Percentiles rank a stretch among this genome's conserved stretches.
These are phyloP conservation scores for Cathartes aura DNA, from an alignment of 2,113 vertebrate species.

Conservation along the genomic window DNA sequence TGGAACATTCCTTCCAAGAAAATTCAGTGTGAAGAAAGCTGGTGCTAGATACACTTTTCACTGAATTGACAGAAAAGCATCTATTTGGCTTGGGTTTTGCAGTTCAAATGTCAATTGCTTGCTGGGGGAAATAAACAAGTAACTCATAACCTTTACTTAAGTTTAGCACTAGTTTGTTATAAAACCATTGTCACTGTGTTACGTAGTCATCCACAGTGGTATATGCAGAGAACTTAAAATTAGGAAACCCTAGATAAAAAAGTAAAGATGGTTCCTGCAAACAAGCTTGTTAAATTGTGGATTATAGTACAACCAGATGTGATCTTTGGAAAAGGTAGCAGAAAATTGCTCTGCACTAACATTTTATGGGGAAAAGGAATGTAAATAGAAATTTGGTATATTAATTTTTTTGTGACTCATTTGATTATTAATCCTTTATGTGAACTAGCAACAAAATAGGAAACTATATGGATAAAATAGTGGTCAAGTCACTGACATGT, in stretches of 20 bases:
- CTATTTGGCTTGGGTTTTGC: background rate
- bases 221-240: background rate
- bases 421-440: background rate
- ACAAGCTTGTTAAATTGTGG: background rate
- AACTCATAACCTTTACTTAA: background rate
- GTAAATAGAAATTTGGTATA: background rate
- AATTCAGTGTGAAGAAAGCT: background rate
- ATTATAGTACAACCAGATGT: background rate
- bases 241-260: background rate
- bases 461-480: background rate
- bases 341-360: background rate
- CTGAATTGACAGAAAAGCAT: background rate
- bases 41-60: background rate
- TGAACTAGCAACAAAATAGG: background rate
- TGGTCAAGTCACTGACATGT: background rate
- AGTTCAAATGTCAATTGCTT: background rate
- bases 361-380: background rate
- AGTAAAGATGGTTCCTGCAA: background rate
- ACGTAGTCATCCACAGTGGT: fast-evolving
- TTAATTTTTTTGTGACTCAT: background rate
- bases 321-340: background rate
- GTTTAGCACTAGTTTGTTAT: background rate
- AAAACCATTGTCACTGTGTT: background rate
- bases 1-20: background rate
- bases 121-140: background rate